Conservation (phyloP, 2,113 vertebrate genomes). For the Recurvirostra avosetta region DNA sequence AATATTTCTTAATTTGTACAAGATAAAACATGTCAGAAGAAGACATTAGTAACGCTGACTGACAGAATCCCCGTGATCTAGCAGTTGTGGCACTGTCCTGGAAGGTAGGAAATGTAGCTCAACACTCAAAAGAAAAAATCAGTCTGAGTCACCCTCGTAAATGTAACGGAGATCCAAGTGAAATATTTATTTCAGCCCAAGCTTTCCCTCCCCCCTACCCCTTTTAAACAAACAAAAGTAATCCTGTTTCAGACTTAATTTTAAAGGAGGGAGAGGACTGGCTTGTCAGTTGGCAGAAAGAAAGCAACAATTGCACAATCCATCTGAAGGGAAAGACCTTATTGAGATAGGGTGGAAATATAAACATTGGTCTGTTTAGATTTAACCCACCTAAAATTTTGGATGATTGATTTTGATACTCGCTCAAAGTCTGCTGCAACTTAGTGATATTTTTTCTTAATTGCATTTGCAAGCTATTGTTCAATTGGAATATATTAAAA, state of each 20-base stretch:
- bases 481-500: background rate
- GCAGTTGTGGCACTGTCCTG: background rate
- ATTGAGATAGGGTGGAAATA: background rate
- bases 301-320: background rate
- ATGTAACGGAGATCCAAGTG: background rate
- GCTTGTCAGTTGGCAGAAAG: background rate
- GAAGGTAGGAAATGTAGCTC: background rate
- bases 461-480: background rate
- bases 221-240: background rate
- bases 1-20: background rate
- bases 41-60: background rate
- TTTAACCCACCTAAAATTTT: background rate
- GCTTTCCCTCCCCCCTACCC: rapidly evolving
- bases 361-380: background rate
- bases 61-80: background rate
- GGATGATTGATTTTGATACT: background rate
- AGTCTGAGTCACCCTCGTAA: background rate
- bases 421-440: background rate
- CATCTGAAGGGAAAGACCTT: background rate
- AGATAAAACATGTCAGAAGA: background rate
- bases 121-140: background rate
- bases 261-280: background rate
- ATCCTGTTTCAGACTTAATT: background rate
- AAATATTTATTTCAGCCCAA: constrained; percentile 11
- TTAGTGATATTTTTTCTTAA: background rate